phyloP scores from a whole-genome alignment of 1,140 invertebrate species.

The Drosophila orena region DNA sequence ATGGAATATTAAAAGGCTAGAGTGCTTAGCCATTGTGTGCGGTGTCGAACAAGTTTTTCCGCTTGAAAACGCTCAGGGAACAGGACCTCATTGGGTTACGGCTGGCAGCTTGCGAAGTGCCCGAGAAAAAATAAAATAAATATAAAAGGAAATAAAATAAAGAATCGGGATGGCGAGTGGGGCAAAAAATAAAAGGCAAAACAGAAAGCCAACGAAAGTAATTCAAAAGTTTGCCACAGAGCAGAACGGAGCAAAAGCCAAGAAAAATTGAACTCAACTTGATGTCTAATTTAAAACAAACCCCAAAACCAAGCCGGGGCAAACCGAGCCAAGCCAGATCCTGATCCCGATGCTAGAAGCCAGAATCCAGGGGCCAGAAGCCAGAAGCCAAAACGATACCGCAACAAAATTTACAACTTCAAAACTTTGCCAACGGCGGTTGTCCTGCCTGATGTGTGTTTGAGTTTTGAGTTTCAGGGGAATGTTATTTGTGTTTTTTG shows the following conservation, averaged over 20 bases:
- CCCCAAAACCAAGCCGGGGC: slow-evolving; percentile 40
- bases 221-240: slow-evolving; percentile 69
- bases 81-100: slow-evolving; percentile 33
- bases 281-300: slow-evolving; percentile 78
- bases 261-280: slow-evolving; percentile 75
- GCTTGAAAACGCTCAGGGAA: slow-evolving; percentile 21
- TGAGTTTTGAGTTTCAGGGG: slow-evolving; percentile 15
- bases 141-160: slow-evolving; percentile 12
- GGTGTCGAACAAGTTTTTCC: slow-evolving; percentile 27
- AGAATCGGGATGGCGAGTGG: slow-evolving; percentile 7
- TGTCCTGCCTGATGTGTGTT: slow-evolving; percentile 20
- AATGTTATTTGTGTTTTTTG: neutral
- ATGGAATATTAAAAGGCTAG: slow-evolving; percentile 37
- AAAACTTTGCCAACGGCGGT: slow-evolving; percentile 49
- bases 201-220: slow-evolving; percentile 61
- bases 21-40: slow-evolving; percentile 29
- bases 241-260: slow-evolving; percentile 54
- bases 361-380: slow-evolving; percentile 33
- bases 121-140: slow-evolving; percentile 13
- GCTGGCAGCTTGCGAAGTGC: slow-evolving; percentile 34
- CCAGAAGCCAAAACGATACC: slow-evolving; percentile 59
- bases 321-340: slow-evolving; percentile 31
- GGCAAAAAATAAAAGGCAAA: slow-evolving; percentile 24
- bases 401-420: slow-evolving; percentile 77
- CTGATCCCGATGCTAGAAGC: slow-evolving; percentile 51